Conservation (phyloP, 2,113 vertebrate species). For the Nibea albiflora region DNA sequence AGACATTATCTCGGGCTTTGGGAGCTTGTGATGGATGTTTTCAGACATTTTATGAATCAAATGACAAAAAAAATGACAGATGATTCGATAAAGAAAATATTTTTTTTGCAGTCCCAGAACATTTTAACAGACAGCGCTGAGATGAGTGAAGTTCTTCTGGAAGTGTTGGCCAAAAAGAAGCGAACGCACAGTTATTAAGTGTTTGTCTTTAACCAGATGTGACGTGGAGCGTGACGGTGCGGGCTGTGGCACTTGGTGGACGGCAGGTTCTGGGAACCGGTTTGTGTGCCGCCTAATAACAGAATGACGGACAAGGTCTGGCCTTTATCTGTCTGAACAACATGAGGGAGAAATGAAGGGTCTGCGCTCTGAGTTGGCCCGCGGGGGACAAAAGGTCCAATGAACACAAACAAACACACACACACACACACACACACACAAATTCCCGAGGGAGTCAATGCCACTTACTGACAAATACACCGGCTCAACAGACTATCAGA, state of each 20-base stretch:
- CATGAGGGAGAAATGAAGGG: conserved; percentile 41
- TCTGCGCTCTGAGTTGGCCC: conserved; percentile 34
- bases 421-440: not conserved
- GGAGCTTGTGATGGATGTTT: not conserved
- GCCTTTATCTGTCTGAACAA: conserved; percentile 60
- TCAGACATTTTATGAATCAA: too few species aligned
- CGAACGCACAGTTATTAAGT: not conserved
- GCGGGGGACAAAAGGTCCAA: conserved; percentile 19
- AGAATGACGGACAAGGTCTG: conserved; percentile 68
- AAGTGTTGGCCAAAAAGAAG: not conserved
- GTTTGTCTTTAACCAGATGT: conserved; percentile 16
- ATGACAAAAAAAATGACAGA: not conserved
- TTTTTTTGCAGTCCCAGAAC: not conserved
- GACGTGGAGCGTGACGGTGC: conserved; percentile 21
- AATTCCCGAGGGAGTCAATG: conserved; percentile 26
- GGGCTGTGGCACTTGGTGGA: conserved; percentile 4
- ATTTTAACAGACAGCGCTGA: not conserved
- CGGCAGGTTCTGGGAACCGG: conserved; percentile 39
- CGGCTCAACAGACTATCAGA: conserved; percentile 21
- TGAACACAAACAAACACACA: conserved; percentile 10
- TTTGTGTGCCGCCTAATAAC: conserved; percentile 52
- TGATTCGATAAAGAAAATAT: not conserved
- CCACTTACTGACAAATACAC: conserved; percentile 51
- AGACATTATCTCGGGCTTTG: not conserved
- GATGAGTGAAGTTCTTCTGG: not conserved